Percentiles rank a stretch among this genome's conserved stretches.
These are phyloP conservation scores for Pangasius krempfi DNA, from an alignment of 2,797 vertebrate genomes.

Conservation along the genomic window DNA sequence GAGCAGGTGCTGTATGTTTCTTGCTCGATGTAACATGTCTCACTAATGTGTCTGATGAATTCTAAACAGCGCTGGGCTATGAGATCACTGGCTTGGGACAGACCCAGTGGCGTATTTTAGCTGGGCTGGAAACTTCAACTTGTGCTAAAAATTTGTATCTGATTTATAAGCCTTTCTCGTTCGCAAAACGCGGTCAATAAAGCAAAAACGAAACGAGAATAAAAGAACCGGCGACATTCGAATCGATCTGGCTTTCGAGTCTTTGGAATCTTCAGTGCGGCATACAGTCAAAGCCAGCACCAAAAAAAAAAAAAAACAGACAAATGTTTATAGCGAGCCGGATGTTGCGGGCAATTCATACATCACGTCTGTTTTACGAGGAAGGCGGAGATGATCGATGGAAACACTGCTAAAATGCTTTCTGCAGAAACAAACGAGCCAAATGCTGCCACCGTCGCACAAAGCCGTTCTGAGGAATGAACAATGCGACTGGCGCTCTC, in stretches of 20 bases:
- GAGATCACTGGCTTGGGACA: conserved; percentile 16
- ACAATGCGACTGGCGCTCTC: background rate
- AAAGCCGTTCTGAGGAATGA: conserved; percentile 7
- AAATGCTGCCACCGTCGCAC: background rate
- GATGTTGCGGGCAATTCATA: conserved; percentile 15
- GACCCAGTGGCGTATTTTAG: background rate
- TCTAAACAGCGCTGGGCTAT: background rate
- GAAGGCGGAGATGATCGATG: conserved; percentile 19
- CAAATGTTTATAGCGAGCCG: background rate
- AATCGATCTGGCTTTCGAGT: background rate
- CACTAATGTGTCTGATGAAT: conserved; percentile 28
- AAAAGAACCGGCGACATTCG: background rate
- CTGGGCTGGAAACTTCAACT: background rate
- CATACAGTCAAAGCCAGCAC: background rate
- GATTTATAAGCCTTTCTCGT: background rate
- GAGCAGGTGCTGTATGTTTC: conserved; percentile 35
- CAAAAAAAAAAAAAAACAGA: background rate
- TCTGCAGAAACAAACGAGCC: conserved; percentile 3
- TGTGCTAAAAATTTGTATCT: background rate
- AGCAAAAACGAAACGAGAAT: conserved; percentile 6
- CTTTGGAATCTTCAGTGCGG: background rate
- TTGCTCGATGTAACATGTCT: conserved; percentile 17
- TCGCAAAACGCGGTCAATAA: background rate
- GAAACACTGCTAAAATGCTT: conserved; percentile 10
- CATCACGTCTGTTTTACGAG: background rate